Evolutionary conservation across 2,113 vertebrate genomes (phyloP).

Genomic region (Bothrops jararaca): DNA sequence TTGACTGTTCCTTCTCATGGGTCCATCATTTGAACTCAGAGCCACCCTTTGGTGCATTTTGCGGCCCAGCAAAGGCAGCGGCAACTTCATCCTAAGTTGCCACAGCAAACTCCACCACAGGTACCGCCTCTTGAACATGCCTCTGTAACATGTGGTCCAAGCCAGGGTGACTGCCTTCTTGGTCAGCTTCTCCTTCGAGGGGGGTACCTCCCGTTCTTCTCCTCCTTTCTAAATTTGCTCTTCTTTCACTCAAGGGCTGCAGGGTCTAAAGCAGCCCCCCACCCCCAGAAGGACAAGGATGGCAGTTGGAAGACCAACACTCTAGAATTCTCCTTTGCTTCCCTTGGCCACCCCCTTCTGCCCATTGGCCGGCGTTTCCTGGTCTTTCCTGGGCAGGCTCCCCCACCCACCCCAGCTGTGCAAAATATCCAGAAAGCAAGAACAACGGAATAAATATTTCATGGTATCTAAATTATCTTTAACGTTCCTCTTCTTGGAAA

Average conservation of each 20-base stretch:
- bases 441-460: not conserved
- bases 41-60: not conserved
- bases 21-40: too few relatives aligned
- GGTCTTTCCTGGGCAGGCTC: not conserved
- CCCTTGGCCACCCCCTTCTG: not conserved
- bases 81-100: slow-evolving; percentile 14
- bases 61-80: not conserved
- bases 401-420: not conserved
- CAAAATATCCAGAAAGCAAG: not conserved
- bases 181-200: not conserved
- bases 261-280: too few relatives aligned
- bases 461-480: not conserved
- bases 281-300: not conserved
- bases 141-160: not conserved
- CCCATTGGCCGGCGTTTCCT: not conserved
- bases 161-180: not conserved
- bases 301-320: not conserved
- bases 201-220: not conserved
- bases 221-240: too few relatives aligned
- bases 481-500: not conserved
- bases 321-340: not conserved
- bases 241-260: too few relatives aligned
- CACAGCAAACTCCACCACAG: not conserved
- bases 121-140: not conserved
- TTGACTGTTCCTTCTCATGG: not conserved